Base-by-base conservation (phyloP, 2,888 invertebrate genomes). In the Plagodis pulveraria region DNA sequence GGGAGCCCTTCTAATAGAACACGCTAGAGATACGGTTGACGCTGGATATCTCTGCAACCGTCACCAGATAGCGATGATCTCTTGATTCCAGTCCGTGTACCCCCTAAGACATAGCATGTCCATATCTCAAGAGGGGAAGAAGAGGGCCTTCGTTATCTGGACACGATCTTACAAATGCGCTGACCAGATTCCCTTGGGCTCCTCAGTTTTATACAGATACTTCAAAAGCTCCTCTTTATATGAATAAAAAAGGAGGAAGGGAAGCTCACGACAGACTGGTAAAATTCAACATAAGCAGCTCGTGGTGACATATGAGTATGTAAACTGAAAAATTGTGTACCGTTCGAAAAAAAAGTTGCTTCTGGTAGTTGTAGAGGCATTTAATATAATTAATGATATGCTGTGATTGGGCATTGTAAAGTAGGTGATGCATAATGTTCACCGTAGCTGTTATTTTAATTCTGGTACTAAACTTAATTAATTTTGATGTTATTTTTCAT, bases 231-330 rank as follows among this genome's bases (percentile, higher is more conserved):
- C 34, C 12, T 38, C 6, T n/a, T 33, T 38, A 1, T 12, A 43
- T 11, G 12, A n/a, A 34, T 8, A 51, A 22, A 32, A 46, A 40
- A 65, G 66, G 70, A 60, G 56, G 66, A 62, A 66, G 63, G 69
- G 70, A 53, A 74, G 84, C 66, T 81, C 84, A 76, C 8, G 48
- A 56, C 55, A 67, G 47, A 72, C 65, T 84, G 85, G 87, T 71
- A 61, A 60, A 58, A 62, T 64, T 69, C 65, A 64, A 75, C 80
- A 82, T 80, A 82, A 83, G 81, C 86, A 80, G 78, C 81, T 78
- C 81, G 85, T 80, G 89, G 86, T 83, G 90, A 91, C 91, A 89
- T 89, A 91, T 89, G 90, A 86, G 83, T 77, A 81, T 80, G 82
- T 87, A 84, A 84, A 88, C 86, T 83, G 79, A 87, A 87, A 89